These are phyloP conservation scores for Osmerus mordax DNA, from an alignment of 2,113 vertebrate genomes.

Conservation along the genomic window DNA sequence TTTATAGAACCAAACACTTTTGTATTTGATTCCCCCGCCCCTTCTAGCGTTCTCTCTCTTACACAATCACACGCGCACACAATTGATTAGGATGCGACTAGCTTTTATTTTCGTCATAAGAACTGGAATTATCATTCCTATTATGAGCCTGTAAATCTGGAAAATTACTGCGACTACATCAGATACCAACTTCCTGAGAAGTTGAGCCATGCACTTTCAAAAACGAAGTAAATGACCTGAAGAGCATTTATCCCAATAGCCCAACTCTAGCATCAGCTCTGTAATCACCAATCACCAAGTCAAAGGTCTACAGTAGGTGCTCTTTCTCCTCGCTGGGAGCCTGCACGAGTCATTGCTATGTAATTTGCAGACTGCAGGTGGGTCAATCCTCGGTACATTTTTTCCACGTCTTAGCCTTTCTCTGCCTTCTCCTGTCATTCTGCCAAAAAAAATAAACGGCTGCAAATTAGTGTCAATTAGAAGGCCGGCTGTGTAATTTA, in stretches of 20 bases:
- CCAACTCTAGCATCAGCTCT: conserved; percentile 41
- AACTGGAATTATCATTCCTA: too few relatives aligned
- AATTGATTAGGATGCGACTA: too few relatives aligned
- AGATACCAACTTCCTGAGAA: not conserved
- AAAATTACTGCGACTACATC: too few relatives aligned
- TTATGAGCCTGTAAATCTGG: too few relatives aligned
- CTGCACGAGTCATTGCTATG: conserved; percentile 31
- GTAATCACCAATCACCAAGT: conserved; percentile 53
- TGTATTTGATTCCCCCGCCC: too few relatives aligned
- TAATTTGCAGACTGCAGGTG: conserved; percentile 60
- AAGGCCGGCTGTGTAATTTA: conserved; percentile 49
- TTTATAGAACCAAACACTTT: too few relatives aligned
- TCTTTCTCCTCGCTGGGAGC: conserved; percentile 41
- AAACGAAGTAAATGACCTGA: conserved; percentile 3
- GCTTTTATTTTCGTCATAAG: too few relatives aligned
- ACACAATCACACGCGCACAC: not conserved
- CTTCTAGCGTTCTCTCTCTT: too few relatives aligned
- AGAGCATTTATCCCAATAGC: conserved; percentile 42
- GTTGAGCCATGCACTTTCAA: not conserved
- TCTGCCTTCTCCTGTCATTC: conserved; percentile 7
- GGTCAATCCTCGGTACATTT: conserved; percentile 31
- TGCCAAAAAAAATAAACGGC: conserved; percentile 41
- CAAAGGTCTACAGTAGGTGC: conserved; percentile 54
- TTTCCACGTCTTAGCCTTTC: conserved; percentile 16
- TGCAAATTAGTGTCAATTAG: conserved; percentile 66